Base-by-base conservation (phyloP, 2,888 invertebrate species). In the Torymus texanus region DNA sequence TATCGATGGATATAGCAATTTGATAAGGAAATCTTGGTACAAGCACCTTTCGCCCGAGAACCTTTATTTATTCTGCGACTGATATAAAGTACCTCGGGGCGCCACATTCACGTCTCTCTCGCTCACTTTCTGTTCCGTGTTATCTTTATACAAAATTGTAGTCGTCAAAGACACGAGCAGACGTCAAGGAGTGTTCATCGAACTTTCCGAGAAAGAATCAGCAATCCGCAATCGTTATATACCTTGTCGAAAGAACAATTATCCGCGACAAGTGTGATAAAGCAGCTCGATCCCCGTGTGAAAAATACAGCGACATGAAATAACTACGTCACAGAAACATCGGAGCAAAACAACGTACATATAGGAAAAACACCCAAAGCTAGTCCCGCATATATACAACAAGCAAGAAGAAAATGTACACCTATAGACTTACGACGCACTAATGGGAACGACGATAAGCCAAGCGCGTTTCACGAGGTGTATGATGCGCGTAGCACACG, bases 1-100 rank as follows among this genome's bases (percentile, higher is more conserved):
- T 71, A 71, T 71, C 55, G 51, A 72, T 71, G 56, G 14, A 79
- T 59, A 71, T 70, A 67, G n/a, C 24, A 62, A 71, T 61, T 68
- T 21, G 75, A 76, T 80, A 80, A 80, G 79, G 29, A 61, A 66
- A 76, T 79, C 75, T 66, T 75, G 41, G 18, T 75, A 72, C 51
- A 72, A 75, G 70, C 65, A 58, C 21, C 53, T 75, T 71, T 63
- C 63, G 61, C 75, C 56, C 58, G 41, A 61, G 50, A 61, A 75
- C 41, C 61, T 41, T 41, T 68, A 10, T 77, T 76, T 80, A 73
- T 68, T 50, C 68, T 70, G 50, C 24, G 55, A 24, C 59, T 77
- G 63, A 80, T 73, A 77, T 70, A 70, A 76, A 67, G 55, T 41
- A 41, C 53, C 58, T 58, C 29, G 73, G 63, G 61, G 70, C 51